phyloP scores from a whole-genome alignment of 64 coral and sea anemone species.

The Porites lutea region DNA sequence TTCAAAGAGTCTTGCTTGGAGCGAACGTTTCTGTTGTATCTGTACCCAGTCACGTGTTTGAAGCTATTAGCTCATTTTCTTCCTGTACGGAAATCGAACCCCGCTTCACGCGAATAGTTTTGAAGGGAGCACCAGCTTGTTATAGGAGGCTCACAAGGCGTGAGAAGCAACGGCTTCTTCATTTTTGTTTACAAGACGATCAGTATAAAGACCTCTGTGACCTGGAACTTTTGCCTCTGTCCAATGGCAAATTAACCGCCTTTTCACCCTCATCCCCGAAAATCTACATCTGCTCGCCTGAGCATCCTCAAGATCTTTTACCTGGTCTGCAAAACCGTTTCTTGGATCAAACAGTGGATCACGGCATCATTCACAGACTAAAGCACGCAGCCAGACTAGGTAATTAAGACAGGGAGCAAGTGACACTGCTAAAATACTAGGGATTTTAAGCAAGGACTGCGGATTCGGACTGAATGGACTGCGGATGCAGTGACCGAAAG shows the following conservation, averaged over 20 bases:
- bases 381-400: slow-evolving; percentile 32
- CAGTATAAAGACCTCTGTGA: slow-evolving; percentile 36
- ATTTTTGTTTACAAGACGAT: slow-evolving; percentile 50
- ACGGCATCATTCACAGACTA: not conserved
- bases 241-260: slow-evolving; percentile 29
- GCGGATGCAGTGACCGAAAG: too few species aligned
- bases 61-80: not conserved
- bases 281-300: slow-evolving; percentile 57
- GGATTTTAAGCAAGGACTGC: too few species aligned
- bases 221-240: slow-evolving; percentile 63
- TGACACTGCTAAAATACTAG: too few species aligned
- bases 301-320: slow-evolving; percentile 61
- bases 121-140: not conserved
- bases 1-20: slow-evolving; percentile 27
- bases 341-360: slow-evolving; percentile 43
- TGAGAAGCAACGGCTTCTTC: slow-evolving; percentile 65
- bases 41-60: slow-evolving; percentile 57
- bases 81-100: slow-evolving; percentile 37
- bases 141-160: not conserved
- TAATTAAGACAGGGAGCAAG: slow-evolving; percentile 7
- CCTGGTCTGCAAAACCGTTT: slow-evolving; percentile 52
- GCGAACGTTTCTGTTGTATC: slow-evolving; percentile 54
- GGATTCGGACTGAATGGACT: too few species aligned
- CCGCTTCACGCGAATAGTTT: not conserved
- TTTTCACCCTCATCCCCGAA: not conserved